Evolutionary conservation across 2,113 vertebrate genomes (phyloP), one percentile per base, ranked within the genome.

Genomic region (Australoheros scitulus): DNA sequence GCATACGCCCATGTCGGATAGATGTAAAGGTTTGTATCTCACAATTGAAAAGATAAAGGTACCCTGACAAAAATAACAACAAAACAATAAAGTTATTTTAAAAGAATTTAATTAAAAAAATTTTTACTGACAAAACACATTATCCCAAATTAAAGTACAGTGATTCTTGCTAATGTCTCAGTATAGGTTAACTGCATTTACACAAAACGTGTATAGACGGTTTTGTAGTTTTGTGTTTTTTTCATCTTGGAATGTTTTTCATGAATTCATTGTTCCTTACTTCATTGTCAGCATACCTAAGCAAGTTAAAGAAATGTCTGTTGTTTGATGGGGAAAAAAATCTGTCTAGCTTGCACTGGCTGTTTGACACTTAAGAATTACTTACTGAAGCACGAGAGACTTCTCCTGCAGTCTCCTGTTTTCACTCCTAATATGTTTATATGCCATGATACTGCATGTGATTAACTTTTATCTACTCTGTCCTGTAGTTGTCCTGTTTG

Each of bases 1-100:
- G 95, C 95, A 2, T 98, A 97, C 1, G 96, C 97, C 97, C 97
- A 98, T 92, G 95, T 96, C 0, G 97, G 97, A 87, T 98, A 98
- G 1, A 95, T 83, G 0, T 98, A 98, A 92, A 63, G 94, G 93
- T 52, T 89, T 89, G 85, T 95, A 94, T 63, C 60, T 92, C 60
- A 92, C 91, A 77, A 95, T 2, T 59, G 92, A 94, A 77, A 94
- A 93, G 32, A 95, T 78, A 52, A 95, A 95, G 26, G 26, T 26
- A 26, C 92, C 90, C 94, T 95, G 80, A 41, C 32, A 76, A 17
- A 11, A 29, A 18, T 13, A 43, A 34, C 56, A 70, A 47, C 18
- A 81, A 4, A 60, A 50, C 18, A 65, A 47, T 8, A 65, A 36
- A 15, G 17, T 29, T 41, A 60, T 56, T 77, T 75, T 56, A 6